Evolutionary conservation across 35 echinoderm and acorn worm genomes (phyloP).

Genomic region (Hemicentrotus pulcherrimus): DNA sequence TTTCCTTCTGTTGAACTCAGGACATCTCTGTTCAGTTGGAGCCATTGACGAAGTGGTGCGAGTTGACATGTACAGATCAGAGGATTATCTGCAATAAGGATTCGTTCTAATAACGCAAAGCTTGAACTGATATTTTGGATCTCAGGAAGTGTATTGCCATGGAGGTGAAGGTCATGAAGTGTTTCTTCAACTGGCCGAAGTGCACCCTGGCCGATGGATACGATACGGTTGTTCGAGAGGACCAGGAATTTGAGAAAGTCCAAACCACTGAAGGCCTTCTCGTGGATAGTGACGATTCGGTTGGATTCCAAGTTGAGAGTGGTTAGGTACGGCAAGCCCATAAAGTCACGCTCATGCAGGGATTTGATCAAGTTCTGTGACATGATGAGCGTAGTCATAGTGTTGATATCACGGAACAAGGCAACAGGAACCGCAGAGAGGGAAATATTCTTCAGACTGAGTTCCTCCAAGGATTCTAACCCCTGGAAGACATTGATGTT

Average conservation of each 20-base stretch:
- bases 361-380: background rate
- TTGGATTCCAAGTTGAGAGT: background rate
- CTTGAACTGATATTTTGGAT: constrained; percentile 11
- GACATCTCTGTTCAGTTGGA: background rate
- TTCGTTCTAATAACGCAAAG: background rate
- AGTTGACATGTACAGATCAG: background rate
- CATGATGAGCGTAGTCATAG: background rate
- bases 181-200: background rate
- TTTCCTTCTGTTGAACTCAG: background rate
- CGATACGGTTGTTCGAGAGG: constrained; percentile 3
- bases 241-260: background rate
- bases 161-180: background rate
- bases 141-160: background rate
- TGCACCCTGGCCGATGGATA: background rate
- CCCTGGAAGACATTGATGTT: background rate
- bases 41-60: background rate
- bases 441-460: background rate
- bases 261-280: background rate
- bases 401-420: background rate
- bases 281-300: background rate
- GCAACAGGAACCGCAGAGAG: background rate
- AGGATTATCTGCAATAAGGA: constrained; percentile 7
- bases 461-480: background rate
- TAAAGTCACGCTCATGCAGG: background rate
- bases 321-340: background rate